These are phyloP conservation scores for Linnaemya tessellans DNA, from an alignment of 2,888 invertebrate species.

Conservation along the genomic window DNA sequence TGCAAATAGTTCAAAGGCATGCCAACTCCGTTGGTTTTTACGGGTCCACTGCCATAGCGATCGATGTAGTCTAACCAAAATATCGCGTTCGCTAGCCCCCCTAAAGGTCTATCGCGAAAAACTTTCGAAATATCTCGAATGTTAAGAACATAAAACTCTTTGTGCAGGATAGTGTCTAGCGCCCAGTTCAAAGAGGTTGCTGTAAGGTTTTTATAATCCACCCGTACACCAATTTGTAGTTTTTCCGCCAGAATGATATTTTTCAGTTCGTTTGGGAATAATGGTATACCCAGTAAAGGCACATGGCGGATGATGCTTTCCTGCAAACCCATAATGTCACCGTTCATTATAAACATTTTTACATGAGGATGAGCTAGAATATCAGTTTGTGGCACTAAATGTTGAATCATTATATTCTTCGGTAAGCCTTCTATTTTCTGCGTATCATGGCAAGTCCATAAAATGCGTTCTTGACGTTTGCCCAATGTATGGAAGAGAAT, in stretches of 20 bases:
- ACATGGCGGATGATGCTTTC: conserved; percentile 83
- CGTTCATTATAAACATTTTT: conserved; percentile 83
- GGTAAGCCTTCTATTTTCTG: conserved; percentile 80
- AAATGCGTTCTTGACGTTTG: conserved; percentile 81
- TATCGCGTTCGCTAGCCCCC: conserved; percentile 81
- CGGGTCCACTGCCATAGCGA: conserved; percentile 80
- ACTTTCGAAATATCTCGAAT: conserved; percentile 80
- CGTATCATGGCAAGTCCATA: conserved; percentile 84
- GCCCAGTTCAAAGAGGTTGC: conserved; percentile 80
- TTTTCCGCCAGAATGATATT: conserved; percentile 79
- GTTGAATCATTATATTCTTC: conserved; percentile 83
- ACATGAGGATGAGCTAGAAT: conserved; percentile 84
- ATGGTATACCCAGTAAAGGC: conserved; percentile 83
- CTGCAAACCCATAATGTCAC: conserved; percentile 82
- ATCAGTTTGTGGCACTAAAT: conserved; percentile 84
- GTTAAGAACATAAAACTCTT: conserved; percentile 79
- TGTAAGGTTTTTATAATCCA: conserved; percentile 80
- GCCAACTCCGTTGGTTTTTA: conserved; percentile 79
- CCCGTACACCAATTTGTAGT: conserved; percentile 79
- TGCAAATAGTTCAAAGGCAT: conserved; percentile 80
- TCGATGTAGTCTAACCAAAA: conserved; percentile 83
- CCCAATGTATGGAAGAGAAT: conserved; percentile 81
- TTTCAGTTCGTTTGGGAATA: conserved; percentile 82
- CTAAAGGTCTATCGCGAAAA: conserved; percentile 82
- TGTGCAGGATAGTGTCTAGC: conserved; percentile 79